These are phyloP conservation scores for Nansenia antarctica DNA, from an alignment of 2,113 vertebrate genomes.

Conservation along the genomic window DNA sequence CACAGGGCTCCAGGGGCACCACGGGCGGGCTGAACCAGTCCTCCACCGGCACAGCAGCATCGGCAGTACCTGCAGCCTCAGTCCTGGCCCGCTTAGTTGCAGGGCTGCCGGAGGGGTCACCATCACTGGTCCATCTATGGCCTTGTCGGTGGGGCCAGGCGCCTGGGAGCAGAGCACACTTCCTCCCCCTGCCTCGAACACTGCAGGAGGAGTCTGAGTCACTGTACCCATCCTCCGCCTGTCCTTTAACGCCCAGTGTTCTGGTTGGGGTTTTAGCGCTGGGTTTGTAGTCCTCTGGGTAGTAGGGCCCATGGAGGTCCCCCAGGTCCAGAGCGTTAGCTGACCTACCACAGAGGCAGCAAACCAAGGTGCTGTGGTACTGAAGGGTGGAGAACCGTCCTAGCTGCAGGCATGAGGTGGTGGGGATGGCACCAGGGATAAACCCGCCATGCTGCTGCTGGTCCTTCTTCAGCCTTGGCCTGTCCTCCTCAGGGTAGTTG, in stretches of 20 bases:
- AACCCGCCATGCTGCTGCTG: slow-evolving; percentile 41
- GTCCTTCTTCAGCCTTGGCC: slow-evolving; percentile 50
- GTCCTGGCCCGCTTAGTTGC: slow-evolving; percentile 54
- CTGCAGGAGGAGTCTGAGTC: slow-evolving; percentile 65
- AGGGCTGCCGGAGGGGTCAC: slow-evolving; percentile 42
- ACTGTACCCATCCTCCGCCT: slow-evolving; percentile 42
- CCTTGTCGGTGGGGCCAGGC: slow-evolving; percentile 20
- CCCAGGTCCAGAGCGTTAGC: slow-evolving; percentile 79
- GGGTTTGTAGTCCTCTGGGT: slow-evolving; percentile 68
- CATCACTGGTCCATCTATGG: slow-evolving; percentile 32
- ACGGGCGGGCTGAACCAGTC: slow-evolving; percentile 78
- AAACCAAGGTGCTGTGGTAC: slow-evolving; percentile 60
- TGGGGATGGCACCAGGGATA: slow-evolving; percentile 60
- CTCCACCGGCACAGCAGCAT: slow-evolving; percentile 13
- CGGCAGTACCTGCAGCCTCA: background rate
- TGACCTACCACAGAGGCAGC: slow-evolving; percentile 73
- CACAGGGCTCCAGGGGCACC: slow-evolving; percentile 69
- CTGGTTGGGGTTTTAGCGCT: slow-evolving; percentile 45
- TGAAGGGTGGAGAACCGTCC: slow-evolving; percentile 60
- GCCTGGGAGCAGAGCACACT: background rate
- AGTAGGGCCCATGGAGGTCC: slow-evolving; percentile 80
- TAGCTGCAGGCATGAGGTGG: slow-evolving; percentile 69
- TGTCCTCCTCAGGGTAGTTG: slow-evolving; percentile 72
- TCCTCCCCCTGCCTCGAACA: slow-evolving; percentile 33
- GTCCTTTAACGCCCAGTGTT: slow-evolving; percentile 45